Evolutionary conservation across 2,888 invertebrate species (phyloP), one percentile per base, ranked within the genome.

Genomic region (Thecocarcelia acutangulata): DNA sequence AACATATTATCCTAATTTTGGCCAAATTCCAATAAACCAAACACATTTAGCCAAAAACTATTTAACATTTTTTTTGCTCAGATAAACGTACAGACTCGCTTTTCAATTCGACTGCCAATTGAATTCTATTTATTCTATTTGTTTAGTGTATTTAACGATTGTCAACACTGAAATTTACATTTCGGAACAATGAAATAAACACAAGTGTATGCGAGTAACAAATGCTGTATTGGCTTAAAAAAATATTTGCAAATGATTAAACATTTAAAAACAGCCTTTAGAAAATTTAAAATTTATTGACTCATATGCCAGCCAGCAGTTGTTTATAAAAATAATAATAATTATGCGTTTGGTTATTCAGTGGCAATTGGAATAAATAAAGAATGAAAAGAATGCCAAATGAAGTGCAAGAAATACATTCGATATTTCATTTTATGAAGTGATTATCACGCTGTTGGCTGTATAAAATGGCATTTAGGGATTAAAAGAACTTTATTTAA

Each of bases 201-300:
- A 48, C 11, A 56, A 15, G 21, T 28, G 15, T 48, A 42, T 28
- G n/a, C 0, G 15, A n/a, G 37, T 69, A 63, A 48, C 52, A 52
- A n/a, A 42, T 52, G 42, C 15, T n/a, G 17, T 28, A 42, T 54
- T 44, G 44, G 28, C 24, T 21, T 3, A 66, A 11, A 72, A 56
- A 75, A 75, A 66, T 50, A 75, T 75, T 58, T 66, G 58, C 46
- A 75, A 58, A 58, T 50, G 66, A 75, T 66, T 66, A 66, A 75
- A 75, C 48, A 42, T 42, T 75, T 13, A 24, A 64, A 64, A 56
- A 46, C n/a, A 46, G 21, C 8, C n/a, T 40, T 44, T 11, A 40
- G 19, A 66, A 58, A 74, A 28, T 58, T 66, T 0, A 48, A 58
- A 66, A 66, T 66, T 73, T 73, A 63, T 73, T 63, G 19, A 46